phyloP scores from a whole-genome alignment of 2,888 invertebrate genomes.

The Drosophila diplacantha region DNA sequence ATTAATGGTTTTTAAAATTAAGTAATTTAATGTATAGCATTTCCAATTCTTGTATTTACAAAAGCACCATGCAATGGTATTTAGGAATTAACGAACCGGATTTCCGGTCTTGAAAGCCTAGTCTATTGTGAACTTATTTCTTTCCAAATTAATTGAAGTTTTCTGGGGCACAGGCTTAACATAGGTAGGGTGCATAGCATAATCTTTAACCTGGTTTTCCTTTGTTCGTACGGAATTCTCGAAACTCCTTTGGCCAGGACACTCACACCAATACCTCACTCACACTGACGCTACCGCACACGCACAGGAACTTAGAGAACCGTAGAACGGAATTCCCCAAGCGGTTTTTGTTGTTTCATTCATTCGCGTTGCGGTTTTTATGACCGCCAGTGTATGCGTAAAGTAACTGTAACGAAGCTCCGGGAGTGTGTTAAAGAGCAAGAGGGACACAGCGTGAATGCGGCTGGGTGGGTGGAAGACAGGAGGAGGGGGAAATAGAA shows the following conservation, averaged over 20 bases:
- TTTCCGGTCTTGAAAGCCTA: background rate
- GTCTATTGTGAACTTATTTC: background rate
- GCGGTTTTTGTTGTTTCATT: slow-evolving; percentile 36
- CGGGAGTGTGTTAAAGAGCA: slow-evolving; percentile 36
- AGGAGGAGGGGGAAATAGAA: background rate
- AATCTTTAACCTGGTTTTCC: slow-evolving; percentile 34
- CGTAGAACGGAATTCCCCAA: slow-evolving; percentile 33
- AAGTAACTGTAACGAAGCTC: slow-evolving; percentile 64
- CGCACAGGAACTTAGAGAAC: slow-evolving; percentile 5
- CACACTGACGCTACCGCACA: background rate
- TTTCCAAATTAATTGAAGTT: slow-evolving; percentile 6
- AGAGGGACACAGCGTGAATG: slow-evolving; percentile 8
- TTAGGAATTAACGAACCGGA: background rate
- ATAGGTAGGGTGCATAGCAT: slow-evolving; percentile 25
- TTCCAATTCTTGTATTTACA: too few relatives aligned
- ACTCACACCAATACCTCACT: background rate
- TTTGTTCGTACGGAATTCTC: slow-evolving; percentile 23
- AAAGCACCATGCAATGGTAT: background rate
- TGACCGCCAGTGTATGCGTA: slow-evolving; percentile 60
- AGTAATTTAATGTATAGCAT: background rate
- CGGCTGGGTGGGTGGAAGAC: slow-evolving; percentile 1
- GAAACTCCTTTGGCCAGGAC: slow-evolving; percentile 23
- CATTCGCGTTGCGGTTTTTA: slow-evolving; percentile 45
- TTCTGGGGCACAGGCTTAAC: slow-evolving; percentile 17
- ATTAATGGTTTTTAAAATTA: too few relatives aligned